Evolutionary conservation across 1,140 invertebrate genomes (phyloP).

Genomic region (Sitodiplosis mosellana): DNA sequence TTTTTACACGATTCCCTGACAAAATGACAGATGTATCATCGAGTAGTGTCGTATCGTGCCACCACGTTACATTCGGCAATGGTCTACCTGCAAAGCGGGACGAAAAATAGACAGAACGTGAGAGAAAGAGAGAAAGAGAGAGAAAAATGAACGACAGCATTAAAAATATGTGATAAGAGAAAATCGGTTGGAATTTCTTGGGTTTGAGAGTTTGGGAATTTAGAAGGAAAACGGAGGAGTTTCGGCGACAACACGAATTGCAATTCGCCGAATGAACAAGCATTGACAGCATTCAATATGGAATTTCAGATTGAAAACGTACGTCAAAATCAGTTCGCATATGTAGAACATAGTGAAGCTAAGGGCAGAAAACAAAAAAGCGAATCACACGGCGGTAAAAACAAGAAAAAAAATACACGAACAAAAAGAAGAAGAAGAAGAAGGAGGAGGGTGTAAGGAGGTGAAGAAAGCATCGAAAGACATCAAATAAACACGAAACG

Average conservation of each 20-base stretch:
- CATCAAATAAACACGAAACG: no score
- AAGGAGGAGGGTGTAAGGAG: no score
- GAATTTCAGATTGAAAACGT: neutral
- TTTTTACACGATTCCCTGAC: conserved; percentile 42
- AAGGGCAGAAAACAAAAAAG: no score
- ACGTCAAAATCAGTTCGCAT: neutral
- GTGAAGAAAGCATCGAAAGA: no score
- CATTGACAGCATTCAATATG: neutral
- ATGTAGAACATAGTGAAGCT: neutral
- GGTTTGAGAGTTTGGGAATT: no score
- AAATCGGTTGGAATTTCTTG: no score
- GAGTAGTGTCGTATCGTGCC: conserved; percentile 57
- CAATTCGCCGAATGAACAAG: neutral
- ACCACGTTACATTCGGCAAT: conserved; percentile 63
- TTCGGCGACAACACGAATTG: neutral
- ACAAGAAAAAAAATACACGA: no score
- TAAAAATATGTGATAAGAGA: no score
- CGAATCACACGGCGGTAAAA: no score
- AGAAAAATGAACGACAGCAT: no score
- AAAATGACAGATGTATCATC: conserved; percentile 45
- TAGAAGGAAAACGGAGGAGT: no score
- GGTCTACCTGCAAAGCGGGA: conserved; percentile 42
- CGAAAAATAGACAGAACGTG: neutral
- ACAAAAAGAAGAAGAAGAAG: no score
- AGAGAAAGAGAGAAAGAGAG: conserved; percentile 1